Evolutionary conservation across 2,797 vertebrate species (phyloP).

Genomic region (Galago senegalensis): DNA sequence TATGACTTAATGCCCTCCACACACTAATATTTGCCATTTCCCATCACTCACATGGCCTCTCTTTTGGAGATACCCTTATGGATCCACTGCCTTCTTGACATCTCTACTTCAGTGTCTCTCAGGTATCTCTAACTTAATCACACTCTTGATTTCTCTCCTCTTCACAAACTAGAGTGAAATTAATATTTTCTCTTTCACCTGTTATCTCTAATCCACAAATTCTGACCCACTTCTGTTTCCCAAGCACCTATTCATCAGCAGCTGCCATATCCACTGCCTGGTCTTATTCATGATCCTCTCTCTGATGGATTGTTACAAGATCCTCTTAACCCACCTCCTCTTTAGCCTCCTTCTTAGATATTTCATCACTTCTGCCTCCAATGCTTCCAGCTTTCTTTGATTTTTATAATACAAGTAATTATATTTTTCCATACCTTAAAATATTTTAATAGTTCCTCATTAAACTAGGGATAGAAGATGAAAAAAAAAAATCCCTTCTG

Average conservation of each 20-base stretch:
- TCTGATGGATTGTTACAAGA: not conserved
- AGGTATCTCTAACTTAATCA: not conserved
- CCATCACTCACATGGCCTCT: fast-evolving
- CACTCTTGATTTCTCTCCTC: not conserved
- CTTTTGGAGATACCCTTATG: not conserved
- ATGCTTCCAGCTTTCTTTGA: not conserved
- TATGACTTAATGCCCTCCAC: not conserved
- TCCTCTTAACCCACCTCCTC: not conserved
- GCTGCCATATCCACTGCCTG: not conserved
- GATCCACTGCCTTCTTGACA: too few relatives aligned
- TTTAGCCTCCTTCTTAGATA: not conserved
- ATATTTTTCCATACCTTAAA: not conserved
- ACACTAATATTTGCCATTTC: not conserved
- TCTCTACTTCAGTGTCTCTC: not conserved
- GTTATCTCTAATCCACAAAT: not conserved
- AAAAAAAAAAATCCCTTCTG: not conserved
- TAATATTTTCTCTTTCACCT: not conserved
- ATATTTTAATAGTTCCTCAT: not conserved
- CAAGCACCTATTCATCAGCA: not conserved
- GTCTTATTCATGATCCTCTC: not conserved
- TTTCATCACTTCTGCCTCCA: not conserved
- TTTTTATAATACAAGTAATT: not conserved
- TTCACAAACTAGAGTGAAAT: too few relatives aligned
- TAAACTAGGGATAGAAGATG: not conserved
- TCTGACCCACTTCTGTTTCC: not conserved